Percentiles rank a stretch among this genome's conserved stretches.
Evolutionary conservation across 2,888 invertebrate genomes (phyloP).

Genomic region (Resseliella maxima): DNA sequence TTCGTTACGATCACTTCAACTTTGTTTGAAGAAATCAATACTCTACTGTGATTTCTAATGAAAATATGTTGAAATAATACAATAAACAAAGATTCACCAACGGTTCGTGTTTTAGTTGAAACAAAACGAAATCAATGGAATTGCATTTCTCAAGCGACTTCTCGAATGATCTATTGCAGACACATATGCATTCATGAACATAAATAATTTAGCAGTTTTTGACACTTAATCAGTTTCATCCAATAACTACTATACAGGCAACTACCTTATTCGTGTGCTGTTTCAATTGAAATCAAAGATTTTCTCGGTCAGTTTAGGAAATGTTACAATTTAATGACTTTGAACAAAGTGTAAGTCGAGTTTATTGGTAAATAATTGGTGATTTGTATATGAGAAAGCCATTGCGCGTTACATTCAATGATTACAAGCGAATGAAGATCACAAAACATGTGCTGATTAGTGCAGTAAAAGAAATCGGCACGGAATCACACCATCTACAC

Average conservation of each 20-base stretch:
- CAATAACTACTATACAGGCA: background rate
- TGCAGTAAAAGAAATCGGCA: background rate
- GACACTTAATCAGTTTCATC: background rate
- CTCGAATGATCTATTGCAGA: no score
- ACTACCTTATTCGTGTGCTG: background rate
- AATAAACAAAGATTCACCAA: background rate
- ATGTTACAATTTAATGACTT: background rate
- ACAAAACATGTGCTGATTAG: background rate
- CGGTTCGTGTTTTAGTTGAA: no score
- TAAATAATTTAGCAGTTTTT: background rate
- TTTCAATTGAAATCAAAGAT: background rate
- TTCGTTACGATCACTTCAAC: slow-evolving; percentile 13
- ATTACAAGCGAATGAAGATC: background rate
- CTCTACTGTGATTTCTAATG: background rate
- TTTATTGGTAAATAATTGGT: background rate
- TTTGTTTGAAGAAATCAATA: slow-evolving; percentile 46
- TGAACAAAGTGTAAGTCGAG: background rate
- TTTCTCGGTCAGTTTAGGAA: background rate
- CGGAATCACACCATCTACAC: background rate
- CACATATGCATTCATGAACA: no score
- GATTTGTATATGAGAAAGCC: background rate
- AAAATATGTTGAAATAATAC: background rate
- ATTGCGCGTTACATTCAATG: background rate
- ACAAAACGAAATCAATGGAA: no score
- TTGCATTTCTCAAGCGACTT: no score